Base-by-base conservation (phyloP, 2,888 invertebrate species). In the Hydropsyche betteni region DNA sequence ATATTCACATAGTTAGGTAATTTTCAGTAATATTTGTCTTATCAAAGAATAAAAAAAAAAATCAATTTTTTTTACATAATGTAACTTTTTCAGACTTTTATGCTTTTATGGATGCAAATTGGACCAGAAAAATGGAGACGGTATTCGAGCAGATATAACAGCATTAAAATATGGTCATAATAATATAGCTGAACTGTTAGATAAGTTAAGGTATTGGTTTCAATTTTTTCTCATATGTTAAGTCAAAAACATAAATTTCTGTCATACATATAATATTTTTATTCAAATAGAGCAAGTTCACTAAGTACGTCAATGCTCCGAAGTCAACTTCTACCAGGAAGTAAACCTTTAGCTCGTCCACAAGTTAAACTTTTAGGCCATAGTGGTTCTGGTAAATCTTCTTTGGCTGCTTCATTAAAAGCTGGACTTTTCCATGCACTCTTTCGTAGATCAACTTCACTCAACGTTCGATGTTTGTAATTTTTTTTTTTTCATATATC, bases 81-180 rank as follows among this genome's bases (percentile, higher is more conserved):
- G 5, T 2, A 58, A 16, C 33, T 10, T 77, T 81, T 82, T 81
- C 80, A 89, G 90, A 80, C 90, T 90, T 82, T 85, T 94, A 69
- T 91, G 93, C 81, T 87, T 92, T 79, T 90, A 92, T 76, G 92
- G 93, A 58, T 92, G 92, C 81, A 89, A 91, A 80, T 89, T 91
- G 68, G 91, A 92, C 80, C 88, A 89, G 77, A 88, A 89, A 70
- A 91, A 91, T 83, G 87, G 88, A 81, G 91, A 92, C 82, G 92
- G 92, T 72, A 90, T 93, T 73, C 89, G 91, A 68, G 92, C 93
- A 4, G 93, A 93, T 81, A 91, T 93, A 55, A 91, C 92, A 80
- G 93, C 93, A n/a, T 85, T 93, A 73, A 92, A 93, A 81, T 90
- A 92, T 81, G 92, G 93, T 24, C 90, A 91, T 82, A 89, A 89